phyloP scores from a whole-genome alignment of 2,888 invertebrate species.

The Teinopalpus imperialis region DNA sequence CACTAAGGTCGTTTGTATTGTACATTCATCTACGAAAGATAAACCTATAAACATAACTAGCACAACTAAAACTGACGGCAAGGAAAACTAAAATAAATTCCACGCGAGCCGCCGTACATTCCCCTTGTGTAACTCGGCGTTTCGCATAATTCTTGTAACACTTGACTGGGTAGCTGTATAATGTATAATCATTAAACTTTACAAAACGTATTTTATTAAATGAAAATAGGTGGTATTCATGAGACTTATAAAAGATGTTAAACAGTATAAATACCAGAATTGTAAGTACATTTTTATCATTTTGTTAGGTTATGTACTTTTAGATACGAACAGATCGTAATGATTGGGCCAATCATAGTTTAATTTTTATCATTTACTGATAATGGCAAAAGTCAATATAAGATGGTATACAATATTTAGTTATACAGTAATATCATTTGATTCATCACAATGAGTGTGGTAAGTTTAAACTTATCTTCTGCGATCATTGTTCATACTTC shows the following conservation, averaged over 20 bases:
- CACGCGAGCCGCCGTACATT: conserved; percentile 19
- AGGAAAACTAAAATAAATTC: conserved; percentile 26
- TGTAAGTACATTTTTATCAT: conserved; percentile 27
- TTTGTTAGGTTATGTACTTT: conserved; percentile 18
- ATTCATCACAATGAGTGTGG: conserved; percentile 17
- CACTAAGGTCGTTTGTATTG: not conserved
- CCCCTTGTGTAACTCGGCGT: conserved; percentile 7
- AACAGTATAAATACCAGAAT: conserved; percentile 28
- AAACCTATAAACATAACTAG: conserved; percentile 7
- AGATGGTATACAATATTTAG: conserved; percentile 12
- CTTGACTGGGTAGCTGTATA: conserved; percentile 15
- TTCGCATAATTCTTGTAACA: conserved; percentile 13
- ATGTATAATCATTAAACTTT: conserved; percentile 8
- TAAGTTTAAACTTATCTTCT: too few relatives aligned
- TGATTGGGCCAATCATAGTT: conserved; percentile 18
- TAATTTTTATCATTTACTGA: conserved; percentile 23
- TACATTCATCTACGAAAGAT: conserved; percentile 1
- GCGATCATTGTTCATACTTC: too few relatives aligned
- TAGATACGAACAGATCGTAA: conserved; percentile 5
- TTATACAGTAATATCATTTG: conserved; percentile 4
- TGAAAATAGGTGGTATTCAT: not conserved
- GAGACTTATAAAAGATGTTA: conserved; percentile 8
- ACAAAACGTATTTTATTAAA: not conserved
- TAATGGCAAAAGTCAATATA: conserved; percentile 20
- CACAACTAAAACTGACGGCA: conserved; percentile 5